Conservation (phyloP, 2,888 invertebrate genomes). For the Drosophila aldrichi region DNA sequence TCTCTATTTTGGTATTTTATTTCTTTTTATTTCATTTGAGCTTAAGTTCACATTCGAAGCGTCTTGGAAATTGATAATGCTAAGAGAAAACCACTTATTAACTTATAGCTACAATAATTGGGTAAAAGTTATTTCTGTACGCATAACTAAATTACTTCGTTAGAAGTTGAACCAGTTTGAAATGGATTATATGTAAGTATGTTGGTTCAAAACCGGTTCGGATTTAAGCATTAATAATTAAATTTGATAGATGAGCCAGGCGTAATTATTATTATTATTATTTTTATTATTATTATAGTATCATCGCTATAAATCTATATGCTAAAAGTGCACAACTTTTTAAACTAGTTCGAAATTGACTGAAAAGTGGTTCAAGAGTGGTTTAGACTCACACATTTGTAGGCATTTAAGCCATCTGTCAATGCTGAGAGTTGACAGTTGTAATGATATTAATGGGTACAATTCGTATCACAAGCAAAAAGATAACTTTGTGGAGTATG, state of each 20-base stretch:
- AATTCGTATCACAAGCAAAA: neutral
- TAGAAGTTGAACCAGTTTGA: neutral
- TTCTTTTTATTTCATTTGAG: neutral
- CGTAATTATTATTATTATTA: neutral
- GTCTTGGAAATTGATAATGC: conserved; percentile 43
- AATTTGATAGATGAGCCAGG: neutral
- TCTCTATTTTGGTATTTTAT: conserved; percentile 8
- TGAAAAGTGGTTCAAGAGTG: neutral
- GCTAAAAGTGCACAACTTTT: neutral
- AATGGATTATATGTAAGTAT: neutral
- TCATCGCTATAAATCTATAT: neutral
- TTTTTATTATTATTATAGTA: neutral
- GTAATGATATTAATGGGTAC: neutral
- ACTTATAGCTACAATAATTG: conserved; percentile 25
- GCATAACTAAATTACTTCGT: neutral
- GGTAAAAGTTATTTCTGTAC: conserved; percentile 7
- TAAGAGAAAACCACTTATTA: conserved; percentile 34
- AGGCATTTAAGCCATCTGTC: neutral
- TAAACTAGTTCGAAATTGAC: neutral
- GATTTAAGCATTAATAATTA: neutral
- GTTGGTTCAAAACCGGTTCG: neutral
- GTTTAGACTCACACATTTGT: neutral
- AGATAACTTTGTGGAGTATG: fast-evolving
- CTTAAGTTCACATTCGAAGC: conserved; percentile 11
- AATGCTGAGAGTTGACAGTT: neutral